Evolutionary conservation across 1,140 invertebrate species (phyloP).

Genomic region (Ladona fulva): DNA sequence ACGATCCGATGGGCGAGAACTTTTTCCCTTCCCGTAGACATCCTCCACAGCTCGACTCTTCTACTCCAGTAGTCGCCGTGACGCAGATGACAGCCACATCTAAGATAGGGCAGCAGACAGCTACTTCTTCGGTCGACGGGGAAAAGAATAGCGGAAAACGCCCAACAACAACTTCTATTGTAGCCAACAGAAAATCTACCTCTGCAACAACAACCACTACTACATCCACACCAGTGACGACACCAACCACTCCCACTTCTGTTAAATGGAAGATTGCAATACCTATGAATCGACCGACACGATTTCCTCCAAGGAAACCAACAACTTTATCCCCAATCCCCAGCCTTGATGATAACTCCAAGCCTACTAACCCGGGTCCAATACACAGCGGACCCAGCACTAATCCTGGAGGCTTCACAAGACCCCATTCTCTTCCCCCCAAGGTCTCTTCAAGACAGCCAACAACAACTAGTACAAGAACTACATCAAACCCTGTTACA

Average conservation of each 20-base stretch:
- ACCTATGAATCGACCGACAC: background rate
- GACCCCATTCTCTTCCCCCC: background rate
- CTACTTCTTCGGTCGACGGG: too few species aligned
- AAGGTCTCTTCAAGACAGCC: background rate
- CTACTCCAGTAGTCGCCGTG: too few species aligned
- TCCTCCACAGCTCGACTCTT: background rate
- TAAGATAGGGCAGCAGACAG: too few species aligned
- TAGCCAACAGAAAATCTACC: background rate
- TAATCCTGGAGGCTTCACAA: background rate
- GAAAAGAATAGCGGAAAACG: background rate
- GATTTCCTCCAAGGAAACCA: background rate
- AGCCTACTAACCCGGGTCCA: background rate
- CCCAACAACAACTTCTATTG: background rate
- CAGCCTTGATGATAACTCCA: background rate
- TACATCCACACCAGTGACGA: background rate
- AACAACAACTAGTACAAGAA: slow-evolving; percentile 14
- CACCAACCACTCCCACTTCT: background rate
- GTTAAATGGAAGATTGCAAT: background rate
- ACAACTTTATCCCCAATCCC: background rate
- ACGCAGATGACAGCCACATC: too few species aligned
- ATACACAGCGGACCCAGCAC: background rate
- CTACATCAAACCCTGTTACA: slow-evolving; percentile 13
- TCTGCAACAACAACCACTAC: background rate
- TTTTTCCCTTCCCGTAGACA: background rate
- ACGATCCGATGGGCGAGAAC: background rate